These are phyloP conservation scores for Drosophila formosana DNA, from an alignment of 2,888 invertebrate genomes.

Conservation along the genomic window DNA sequence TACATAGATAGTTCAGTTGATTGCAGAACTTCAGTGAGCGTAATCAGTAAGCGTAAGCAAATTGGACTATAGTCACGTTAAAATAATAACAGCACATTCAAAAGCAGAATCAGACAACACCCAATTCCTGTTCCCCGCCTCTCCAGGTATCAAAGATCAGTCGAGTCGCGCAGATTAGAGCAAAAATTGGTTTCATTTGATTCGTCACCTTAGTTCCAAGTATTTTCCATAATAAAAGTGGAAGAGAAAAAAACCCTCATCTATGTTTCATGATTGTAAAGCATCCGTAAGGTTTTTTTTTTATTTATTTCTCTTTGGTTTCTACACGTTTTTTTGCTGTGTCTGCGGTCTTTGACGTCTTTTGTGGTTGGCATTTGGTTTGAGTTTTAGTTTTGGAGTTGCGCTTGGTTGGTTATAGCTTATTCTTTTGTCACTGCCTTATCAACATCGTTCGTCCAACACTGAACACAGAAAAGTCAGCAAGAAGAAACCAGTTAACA, in stretches of 20 bases:
- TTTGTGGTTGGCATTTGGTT: slow-evolving; percentile 21
- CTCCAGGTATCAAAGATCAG: slow-evolving; percentile 7
- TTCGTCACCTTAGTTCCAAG: slow-evolving; percentile 15
- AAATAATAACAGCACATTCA: not conserved
- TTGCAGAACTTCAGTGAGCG: not conserved
- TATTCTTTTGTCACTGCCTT: slow-evolving; percentile 53
- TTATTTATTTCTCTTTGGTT: not conserved
- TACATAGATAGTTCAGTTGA: not conserved
- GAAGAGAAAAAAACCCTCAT: slow-evolving; percentile 1
- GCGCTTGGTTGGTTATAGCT: slow-evolving; percentile 7
- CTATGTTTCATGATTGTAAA: slow-evolving; percentile 2
- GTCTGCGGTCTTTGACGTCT: slow-evolving; percentile 22
- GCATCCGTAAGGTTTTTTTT: slow-evolving; percentile 28
- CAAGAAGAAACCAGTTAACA: slow-evolving; percentile 73
- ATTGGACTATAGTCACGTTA: not conserved
- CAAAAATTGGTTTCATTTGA: slow-evolving; percentile 8
- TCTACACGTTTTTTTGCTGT: slow-evolving; percentile 30
- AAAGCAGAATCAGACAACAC: not conserved
- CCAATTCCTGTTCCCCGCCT: not conserved
- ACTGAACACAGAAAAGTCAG: slow-evolving; percentile 14
- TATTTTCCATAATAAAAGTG: slow-evolving; percentile 5
- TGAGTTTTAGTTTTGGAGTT: slow-evolving; percentile 5
- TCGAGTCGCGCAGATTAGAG: slow-evolving; percentile 3
- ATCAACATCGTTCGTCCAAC: slow-evolving; percentile 57
- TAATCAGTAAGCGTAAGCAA: not conserved